A percentile compares a stretch with the other conserved stretches of the same genome.
phyloP scores from a whole-genome alignment of 2,113 vertebrate genomes.

The Cryptomyrus ogoouensis region DNA sequence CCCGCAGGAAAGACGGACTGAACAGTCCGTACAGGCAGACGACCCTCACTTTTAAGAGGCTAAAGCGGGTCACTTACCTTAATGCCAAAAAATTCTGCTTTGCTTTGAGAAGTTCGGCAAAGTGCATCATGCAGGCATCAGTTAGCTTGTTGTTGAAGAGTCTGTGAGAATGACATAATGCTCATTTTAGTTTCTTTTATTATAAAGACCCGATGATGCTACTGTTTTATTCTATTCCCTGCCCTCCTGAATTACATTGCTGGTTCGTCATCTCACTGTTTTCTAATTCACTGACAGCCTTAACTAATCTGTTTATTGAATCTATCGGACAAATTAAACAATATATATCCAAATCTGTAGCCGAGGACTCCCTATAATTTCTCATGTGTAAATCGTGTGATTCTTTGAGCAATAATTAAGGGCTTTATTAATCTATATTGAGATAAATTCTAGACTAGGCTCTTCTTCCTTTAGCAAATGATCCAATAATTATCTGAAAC shows the following conservation, averaged over 20 bases:
- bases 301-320: background rate
- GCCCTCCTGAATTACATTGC: background rate
- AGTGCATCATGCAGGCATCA: slow-evolving; percentile 58
- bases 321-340: background rate
- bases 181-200: background rate
- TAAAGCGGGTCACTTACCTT: slow-evolving; percentile 50
- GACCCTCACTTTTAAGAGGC: background rate
- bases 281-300: background rate
- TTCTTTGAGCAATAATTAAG: background rate
- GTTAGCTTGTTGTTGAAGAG: slow-evolving; percentile 81
- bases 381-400: background rate
- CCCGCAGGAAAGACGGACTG: background rate
- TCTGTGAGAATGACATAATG: slow-evolving; percentile 41
- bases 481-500: background rate
- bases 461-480: background rate
- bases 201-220: background rate
- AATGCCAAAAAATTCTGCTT: slow-evolving; percentile 67
- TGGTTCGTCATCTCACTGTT: background rate
- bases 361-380: background rate
- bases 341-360: background rate
- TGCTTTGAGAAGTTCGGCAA: slow-evolving; percentile 62
- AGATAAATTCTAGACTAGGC: background rate
- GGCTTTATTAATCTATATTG: background rate
- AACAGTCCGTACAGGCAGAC: background rate
- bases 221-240: background rate